Percentiles rank a stretch among this genome's conserved stretches.
Evolutionary conservation across 2,888 invertebrate species (phyloP).

Genomic region (Rhagium mordax): DNA sequence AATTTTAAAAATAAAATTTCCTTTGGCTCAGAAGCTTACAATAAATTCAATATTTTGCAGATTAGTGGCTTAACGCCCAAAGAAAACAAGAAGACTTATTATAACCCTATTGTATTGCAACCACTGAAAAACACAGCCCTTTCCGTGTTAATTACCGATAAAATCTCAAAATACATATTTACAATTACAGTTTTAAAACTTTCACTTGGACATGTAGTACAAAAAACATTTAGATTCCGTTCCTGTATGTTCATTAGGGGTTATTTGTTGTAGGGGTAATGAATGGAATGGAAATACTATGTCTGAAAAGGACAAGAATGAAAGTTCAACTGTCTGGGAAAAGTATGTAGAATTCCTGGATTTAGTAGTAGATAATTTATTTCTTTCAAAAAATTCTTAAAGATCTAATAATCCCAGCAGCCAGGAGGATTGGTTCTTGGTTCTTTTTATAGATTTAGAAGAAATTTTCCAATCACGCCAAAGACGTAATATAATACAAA

Average conservation of each 20-base stretch:
- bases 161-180: no score
- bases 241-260: conserved; percentile 24
- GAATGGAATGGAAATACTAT: conserved; percentile 62
- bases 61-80: no score
- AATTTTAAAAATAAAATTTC: no score
- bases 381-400: neutral
- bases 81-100: no score
- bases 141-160: neutral
- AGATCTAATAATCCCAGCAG: conserved; percentile 2
- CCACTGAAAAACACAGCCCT: neutral
- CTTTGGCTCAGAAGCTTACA: no score
- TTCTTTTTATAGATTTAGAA: neutral
- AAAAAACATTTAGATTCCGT: neutral
- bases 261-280: conserved; percentile 61
- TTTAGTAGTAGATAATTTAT: conserved; percentile 25
- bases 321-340: conserved; percentile 58
- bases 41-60: no score
- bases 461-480: neutral
- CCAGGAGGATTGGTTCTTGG: conserved; percentile 5
- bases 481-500: neutral
- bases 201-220: neutral
- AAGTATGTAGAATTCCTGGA: conserved; percentile 53
- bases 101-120: no score
- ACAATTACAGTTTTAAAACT: neutral
- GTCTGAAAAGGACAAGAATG: conserved; percentile 57